Conservation (phyloP, 2,797 vertebrate species). For the Oophaga sylvatica region DNA sequence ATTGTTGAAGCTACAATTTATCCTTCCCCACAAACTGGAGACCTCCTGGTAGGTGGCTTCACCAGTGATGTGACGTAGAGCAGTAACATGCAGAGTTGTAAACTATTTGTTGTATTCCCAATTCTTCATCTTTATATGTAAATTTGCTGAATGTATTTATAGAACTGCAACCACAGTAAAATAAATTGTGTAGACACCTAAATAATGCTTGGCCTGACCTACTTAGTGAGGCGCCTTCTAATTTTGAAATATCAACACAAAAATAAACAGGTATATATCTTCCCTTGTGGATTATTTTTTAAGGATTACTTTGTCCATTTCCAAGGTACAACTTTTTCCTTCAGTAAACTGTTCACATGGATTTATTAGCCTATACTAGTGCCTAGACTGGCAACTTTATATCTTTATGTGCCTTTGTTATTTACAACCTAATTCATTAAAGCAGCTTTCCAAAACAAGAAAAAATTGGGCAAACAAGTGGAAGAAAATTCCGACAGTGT, state of each 20-base stretch:
- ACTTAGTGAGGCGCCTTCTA: not conserved
- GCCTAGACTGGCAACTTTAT: no score
- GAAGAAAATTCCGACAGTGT: no score
- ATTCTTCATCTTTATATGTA: not conserved
- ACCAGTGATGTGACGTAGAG: not conserved
- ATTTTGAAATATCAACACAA: conserved; percentile 11
- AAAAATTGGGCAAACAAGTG: no score
- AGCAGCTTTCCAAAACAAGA: no score
- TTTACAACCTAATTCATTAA: no score
- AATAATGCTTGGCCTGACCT: not conserved
- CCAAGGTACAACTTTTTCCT: not conserved
- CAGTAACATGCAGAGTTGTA: not conserved
- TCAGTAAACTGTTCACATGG: not conserved
- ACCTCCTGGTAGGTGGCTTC: not conserved
- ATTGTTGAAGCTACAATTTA: no score
- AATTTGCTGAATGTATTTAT: not conserved
- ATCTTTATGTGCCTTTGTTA: no score
- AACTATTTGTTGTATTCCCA: not conserved
- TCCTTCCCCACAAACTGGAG: no score
- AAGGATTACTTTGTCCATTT: not conserved
- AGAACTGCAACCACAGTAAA: not conserved
- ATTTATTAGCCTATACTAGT: no score
- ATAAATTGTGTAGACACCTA: conserved; percentile 7
- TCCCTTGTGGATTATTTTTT: not conserved
- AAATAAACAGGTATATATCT: not conserved